These are phyloP conservation scores for Staurois parvus DNA, from an alignment of 2,797 vertebrate species.

Conservation along the genomic window DNA sequence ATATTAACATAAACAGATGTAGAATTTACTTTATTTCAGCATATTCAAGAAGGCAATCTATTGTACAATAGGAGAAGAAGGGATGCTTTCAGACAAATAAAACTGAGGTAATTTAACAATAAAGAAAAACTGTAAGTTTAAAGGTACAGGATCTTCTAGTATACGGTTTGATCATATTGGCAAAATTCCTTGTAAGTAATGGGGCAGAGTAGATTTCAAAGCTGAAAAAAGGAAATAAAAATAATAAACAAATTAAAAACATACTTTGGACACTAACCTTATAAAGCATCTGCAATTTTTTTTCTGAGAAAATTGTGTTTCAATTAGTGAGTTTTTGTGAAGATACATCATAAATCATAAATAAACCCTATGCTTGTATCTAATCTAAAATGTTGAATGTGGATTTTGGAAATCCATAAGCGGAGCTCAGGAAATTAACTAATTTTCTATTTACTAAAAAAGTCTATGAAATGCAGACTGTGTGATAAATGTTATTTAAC, in stretches of 20 bases:
- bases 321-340: too few relatives aligned
- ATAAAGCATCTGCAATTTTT: too few relatives aligned
- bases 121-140: background rate
- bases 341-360: too few relatives aligned
- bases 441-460: too few relatives aligned
- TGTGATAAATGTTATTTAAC: too few relatives aligned
- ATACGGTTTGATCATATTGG: background rate
- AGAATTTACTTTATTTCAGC: background rate
- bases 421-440: too few relatives aligned
- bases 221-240: background rate
- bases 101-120: background rate
- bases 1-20: too few relatives aligned
- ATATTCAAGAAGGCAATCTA: background rate
- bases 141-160: background rate
- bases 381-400: too few relatives aligned
- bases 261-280: background rate
- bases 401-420: too few relatives aligned
- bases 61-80: background rate
- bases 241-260: background rate
- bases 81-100: background rate
- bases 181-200: background rate
- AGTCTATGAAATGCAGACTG: too few relatives aligned
- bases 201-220: background rate
- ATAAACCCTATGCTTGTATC: too few relatives aligned
- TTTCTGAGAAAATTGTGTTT: too few relatives aligned